A percentile compares a stretch with the other conserved stretches of the same genome.
phyloP scores from a whole-genome alignment of 2,888 invertebrate species.

The Phytoseiulus persimilis region DNA sequence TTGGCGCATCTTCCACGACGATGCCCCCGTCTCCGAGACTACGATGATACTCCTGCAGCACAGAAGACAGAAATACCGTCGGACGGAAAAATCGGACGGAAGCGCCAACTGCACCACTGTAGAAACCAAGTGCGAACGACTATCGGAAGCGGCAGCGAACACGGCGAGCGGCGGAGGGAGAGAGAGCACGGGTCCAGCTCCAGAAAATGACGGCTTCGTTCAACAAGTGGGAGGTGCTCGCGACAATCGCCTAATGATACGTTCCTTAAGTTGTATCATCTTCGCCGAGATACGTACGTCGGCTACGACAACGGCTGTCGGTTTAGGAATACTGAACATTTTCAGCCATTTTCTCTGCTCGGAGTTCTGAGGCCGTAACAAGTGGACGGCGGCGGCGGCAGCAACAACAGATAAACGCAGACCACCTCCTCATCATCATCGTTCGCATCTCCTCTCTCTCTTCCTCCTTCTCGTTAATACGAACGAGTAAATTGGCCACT shows the following conservation, averaged over 20 bases:
- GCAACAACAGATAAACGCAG: not conserved
- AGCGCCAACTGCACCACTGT: not conserved
- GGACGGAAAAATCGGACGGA: not conserved
- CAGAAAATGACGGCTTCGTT: constrained; percentile 1
- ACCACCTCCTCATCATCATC: not conserved
- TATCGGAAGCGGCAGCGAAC: not conserved
- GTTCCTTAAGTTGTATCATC: constrained; percentile 20
- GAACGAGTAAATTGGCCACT: not conserved
- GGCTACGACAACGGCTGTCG: not conserved
- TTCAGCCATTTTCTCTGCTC: not conserved
- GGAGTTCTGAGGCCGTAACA: not conserved
- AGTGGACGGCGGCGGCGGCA: not conserved
- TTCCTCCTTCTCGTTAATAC: not conserved
- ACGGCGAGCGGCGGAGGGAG: not conserved
- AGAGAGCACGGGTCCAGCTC: not conserved
- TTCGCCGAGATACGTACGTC: not conserved
- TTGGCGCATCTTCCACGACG: no score
- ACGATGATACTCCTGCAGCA: not conserved
- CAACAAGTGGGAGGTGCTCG: constrained; percentile 37
- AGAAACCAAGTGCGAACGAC: not conserved
- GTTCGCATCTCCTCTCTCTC: not conserved
- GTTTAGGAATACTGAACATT: not conserved
- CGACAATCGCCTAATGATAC: constrained; percentile 38
- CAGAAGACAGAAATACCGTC: not conserved
- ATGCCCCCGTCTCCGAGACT: no score